A percentile compares a stretch with the other conserved stretches of the same genome.
phyloP scores from a whole-genome alignment of 2,888 invertebrate species.

The Dichetophora obliterata region DNA sequence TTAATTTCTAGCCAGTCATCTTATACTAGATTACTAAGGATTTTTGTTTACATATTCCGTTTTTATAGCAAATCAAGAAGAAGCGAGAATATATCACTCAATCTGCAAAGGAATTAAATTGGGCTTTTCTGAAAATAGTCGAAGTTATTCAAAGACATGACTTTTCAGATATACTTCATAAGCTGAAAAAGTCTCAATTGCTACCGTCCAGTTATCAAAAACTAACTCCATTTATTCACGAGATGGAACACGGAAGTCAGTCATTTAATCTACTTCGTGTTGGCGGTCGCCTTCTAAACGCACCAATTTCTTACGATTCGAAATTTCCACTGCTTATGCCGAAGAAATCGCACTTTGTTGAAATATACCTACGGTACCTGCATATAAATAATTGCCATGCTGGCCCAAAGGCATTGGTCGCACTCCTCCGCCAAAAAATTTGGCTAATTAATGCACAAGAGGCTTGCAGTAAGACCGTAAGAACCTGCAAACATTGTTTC shows the following conservation, averaged over 20 bases:
- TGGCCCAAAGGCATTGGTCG: constrained; percentile 29
- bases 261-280: not conserved
- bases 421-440: constrained; percentile 11
- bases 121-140: not conserved
- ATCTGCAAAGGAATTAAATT: not conserved
- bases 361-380: not conserved
- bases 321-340: not conserved
- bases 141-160: not conserved
- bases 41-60: no score
- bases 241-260: no score
- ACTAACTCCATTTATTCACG: not conserved
- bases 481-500: constrained; percentile 35
- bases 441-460: no score
- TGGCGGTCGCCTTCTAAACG: not conserved
- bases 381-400: constrained; percentile 24
- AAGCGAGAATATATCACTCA: no score
- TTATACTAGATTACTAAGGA: no score
- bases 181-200: not conserved
- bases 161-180: not conserved
- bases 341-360: not conserved
- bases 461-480: no score
- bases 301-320: not conserved
- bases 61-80: no score
- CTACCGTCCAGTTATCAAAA: not conserved
- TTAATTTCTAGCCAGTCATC: no score